Conservation (phyloP, 1,140 invertebrate genomes). For the Ctenoplectra terminalis region DNA sequence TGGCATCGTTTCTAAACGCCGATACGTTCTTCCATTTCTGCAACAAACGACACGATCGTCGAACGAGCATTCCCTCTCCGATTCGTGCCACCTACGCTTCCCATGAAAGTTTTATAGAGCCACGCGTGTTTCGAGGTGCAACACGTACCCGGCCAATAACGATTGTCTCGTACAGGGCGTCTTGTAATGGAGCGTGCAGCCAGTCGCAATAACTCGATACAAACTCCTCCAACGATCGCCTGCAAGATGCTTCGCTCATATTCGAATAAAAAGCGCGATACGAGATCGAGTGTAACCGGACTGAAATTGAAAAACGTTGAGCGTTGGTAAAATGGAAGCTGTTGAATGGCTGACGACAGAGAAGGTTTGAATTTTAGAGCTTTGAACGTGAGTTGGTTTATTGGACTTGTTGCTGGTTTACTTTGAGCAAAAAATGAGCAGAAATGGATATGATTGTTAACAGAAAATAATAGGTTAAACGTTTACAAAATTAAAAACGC, state of each 20-base stretch:
- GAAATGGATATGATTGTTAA: no score
- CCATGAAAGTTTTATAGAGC: constrained; percentile 45
- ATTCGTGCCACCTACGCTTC: constrained; percentile 12
- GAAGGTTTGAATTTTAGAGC: no score
- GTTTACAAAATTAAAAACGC: no score
- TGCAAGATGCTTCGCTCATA: background rate
- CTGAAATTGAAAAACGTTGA: background rate
- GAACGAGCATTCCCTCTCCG: constrained; percentile 5
- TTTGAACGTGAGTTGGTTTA: background rate
- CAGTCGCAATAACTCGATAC: constrained; percentile 37
- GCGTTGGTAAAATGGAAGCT: background rate
- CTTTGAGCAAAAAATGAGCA: no score
- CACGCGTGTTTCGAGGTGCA: constrained; percentile 7
- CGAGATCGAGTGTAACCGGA: background rate
- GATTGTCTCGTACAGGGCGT: constrained; percentile 27
- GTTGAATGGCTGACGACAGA: no score
- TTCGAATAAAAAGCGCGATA: constrained; percentile 16
- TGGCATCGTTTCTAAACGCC: background rate
- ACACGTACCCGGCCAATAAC: constrained; percentile 36
- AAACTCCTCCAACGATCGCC: background rate
- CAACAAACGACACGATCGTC: constrained; percentile 20
- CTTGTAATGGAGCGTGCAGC: constrained; percentile 39
- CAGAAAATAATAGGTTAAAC: no score
- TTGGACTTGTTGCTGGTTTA: no score
- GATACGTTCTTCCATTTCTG: constrained; percentile 22